phyloP scores from a whole-genome alignment of 2,113 vertebrate genomes.

The Ictidomys tridecemlineatus region DNA sequence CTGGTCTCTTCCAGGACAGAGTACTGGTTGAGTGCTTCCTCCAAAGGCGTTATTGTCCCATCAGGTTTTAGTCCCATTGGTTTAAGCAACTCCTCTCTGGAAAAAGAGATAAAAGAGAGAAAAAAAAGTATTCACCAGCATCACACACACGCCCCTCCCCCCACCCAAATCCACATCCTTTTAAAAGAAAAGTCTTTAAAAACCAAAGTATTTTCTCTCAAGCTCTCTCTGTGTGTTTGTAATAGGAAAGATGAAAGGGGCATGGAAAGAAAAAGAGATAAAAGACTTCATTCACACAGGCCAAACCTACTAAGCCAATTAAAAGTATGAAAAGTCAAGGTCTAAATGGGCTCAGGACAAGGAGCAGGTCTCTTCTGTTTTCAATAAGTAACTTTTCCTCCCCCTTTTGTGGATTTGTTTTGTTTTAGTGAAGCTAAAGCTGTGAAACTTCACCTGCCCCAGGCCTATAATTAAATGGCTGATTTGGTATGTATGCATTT shows the following conservation, averaged over 20 bases:
- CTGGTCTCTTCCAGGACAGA: conserved; percentile 89
- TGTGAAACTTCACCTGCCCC: conserved; percentile 80
- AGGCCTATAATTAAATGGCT: conserved; percentile 49
- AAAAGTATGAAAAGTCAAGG: conserved; percentile 87
- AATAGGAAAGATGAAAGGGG: conserved; percentile 85
- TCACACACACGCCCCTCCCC: conserved; percentile 71
- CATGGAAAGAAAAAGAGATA: conserved; percentile 83
- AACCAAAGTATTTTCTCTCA: conserved; percentile 84
- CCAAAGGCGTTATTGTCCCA: conserved; percentile 96
- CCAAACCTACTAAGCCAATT: conserved; percentile 87
- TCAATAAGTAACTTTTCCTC: conserved; percentile 72
- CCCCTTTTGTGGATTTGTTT: conserved; percentile 57
- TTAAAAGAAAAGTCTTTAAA: conserved; percentile 81
- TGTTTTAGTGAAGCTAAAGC: conserved; percentile 64
- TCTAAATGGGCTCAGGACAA: conserved; percentile 84
- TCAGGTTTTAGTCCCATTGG: conserved; percentile 97
- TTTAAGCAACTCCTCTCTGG: conserved; percentile 96
- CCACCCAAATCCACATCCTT: conserved; percentile 72
- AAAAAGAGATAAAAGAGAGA: conserved; percentile 82
- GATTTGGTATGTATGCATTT: conserved; percentile 62
- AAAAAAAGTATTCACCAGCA: conserved; percentile 82
- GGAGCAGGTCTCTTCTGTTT: conserved; percentile 83
- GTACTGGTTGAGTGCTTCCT: conserved; percentile 91
- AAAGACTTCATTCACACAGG: conserved; percentile 86
- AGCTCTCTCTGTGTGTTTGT: conserved; percentile 81